Evolutionary conservation across 2,888 invertebrate genomes (phyloP).

Genomic region (Agrotis exclamationis): DNA sequence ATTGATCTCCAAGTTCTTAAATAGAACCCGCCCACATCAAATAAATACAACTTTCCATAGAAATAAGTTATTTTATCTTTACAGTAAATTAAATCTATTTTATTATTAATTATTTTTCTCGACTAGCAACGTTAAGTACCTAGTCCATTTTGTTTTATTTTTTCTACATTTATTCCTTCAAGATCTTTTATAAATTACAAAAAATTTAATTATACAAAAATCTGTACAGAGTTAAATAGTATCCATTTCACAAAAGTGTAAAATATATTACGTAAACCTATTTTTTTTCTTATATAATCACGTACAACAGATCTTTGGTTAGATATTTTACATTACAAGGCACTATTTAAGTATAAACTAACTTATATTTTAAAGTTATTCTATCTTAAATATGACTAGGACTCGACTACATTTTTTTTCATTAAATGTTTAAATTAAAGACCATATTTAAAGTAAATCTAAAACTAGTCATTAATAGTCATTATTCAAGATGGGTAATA

Average conservation of each 20-base stretch:
- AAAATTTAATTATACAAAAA: conserved; percentile 10
- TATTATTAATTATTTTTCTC: conserved; percentile 41
- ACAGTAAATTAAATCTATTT: conserved; percentile 7
- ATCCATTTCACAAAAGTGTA: background rate
- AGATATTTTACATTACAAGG: conserved; percentile 49
- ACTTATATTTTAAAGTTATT: conserved; percentile 17
- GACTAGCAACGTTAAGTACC: conserved; percentile 49
- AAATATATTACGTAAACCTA: conserved; percentile 1
- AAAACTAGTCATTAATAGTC: conserved; percentile 44
- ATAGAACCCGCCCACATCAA: conserved; percentile 64
- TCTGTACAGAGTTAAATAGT: background rate
- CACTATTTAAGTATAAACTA: conserved; percentile 38
- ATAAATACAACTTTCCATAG: conserved; percentile 64
- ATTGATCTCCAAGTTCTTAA: conserved; percentile 47
- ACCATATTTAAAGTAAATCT: conserved; percentile 25
- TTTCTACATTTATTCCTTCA: conserved; percentile 10
- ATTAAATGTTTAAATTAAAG: conserved; percentile 27
- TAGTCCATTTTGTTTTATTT: conserved; percentile 54
- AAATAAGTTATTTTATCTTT: conserved; percentile 41
- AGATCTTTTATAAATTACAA: background rate
- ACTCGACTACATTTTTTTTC: conserved; percentile 53
- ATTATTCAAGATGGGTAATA: conserved; percentile 41
- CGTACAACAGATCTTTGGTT: conserved; percentile 55
- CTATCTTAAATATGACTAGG: conserved; percentile 65
- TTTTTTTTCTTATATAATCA: conserved; percentile 12